Conservation (phyloP, 2,113 vertebrate species). For the Ptilorrhoa leucosticta region DNA sequence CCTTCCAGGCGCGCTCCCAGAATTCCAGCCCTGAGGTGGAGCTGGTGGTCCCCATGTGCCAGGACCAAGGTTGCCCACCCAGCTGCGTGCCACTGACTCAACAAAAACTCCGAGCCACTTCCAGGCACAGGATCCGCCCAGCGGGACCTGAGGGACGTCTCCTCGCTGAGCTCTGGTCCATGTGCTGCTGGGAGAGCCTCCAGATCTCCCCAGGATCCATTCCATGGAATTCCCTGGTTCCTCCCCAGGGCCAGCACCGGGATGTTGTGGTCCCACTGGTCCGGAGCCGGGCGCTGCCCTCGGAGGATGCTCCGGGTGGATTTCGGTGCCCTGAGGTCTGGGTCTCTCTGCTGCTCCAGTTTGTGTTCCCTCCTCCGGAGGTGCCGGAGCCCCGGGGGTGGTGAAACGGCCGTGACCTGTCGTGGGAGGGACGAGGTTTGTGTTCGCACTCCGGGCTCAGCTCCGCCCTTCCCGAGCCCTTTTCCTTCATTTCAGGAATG, state of each 20-base stretch:
- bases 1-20: too few relatives aligned
- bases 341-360: fast-evolving
- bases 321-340: not conserved
- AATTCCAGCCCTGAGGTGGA: not conserved
- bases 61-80: not conserved
- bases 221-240: fast-evolving
- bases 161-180: fast-evolving
- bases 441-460: fast-evolving
- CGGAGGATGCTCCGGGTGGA: fast-evolving
- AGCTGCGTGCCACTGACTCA: fast-evolving
- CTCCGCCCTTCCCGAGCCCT: not conserved
- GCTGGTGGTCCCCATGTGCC: fast-evolving
- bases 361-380: not conserved
- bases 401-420: fast-evolving
- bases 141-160: fast-evolving
- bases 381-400: not conserved
- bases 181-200: not conserved
- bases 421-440: fast-evolving
- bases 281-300: fast-evolving
- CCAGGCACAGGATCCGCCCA: fast-evolving
- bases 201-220: not conserved
- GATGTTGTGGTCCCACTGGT: fast-evolving
- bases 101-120: too few relatives aligned
- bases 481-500: fast-evolving
- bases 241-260: not conserved